A percentile compares a stretch with the other conserved stretches of the same genome.
Evolutionary conservation across 2,888 invertebrate species (phyloP).

Genomic region (Xestia rhomboidea): DNA sequence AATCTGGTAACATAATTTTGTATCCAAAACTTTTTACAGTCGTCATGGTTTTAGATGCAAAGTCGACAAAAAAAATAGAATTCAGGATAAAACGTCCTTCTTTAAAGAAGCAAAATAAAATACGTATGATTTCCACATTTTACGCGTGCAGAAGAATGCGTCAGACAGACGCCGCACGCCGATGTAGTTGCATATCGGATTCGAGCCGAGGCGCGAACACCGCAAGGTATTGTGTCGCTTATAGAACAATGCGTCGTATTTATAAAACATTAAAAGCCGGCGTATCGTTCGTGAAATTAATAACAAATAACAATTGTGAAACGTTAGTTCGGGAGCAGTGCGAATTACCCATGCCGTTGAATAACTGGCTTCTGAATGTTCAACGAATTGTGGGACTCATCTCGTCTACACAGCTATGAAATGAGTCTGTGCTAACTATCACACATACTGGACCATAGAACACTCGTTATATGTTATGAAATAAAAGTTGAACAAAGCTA

Average conservation of each 20-base stretch:
- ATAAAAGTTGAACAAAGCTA: neutral
- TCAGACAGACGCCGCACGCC: conserved; percentile 77
- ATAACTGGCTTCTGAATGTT: conserved; percentile 77
- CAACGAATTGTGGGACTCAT: conserved; percentile 59
- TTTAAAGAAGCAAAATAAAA: conserved; percentile 27
- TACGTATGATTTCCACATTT: conserved; percentile 65
- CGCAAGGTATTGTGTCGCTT: conserved; percentile 88
- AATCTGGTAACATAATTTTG: neutral
- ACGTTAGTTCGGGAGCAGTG: conserved; percentile 89
- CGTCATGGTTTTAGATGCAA: neutral
- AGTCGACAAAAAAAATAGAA: neutral
- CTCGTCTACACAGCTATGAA: conserved; percentile 40
- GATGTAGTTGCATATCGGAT: conserved; percentile 84
- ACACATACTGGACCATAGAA: neutral
- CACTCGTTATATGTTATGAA: neutral
- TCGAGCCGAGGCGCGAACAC: conserved; percentile 83
- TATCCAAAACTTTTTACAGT: neutral
- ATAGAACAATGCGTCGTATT: conserved; percentile 90
- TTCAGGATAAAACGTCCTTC: neutral
- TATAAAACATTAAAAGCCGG: conserved; percentile 90
- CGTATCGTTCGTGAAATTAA: conserved; percentile 91
- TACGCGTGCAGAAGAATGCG: conserved; percentile 79
- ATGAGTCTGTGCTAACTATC: neutral
- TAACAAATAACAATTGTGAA: conserved; percentile 91
- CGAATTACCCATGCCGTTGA: conserved; percentile 87